Base-by-base conservation (phyloP, 2,797 vertebrate genomes). In the Holocentrus rufus region DNA sequence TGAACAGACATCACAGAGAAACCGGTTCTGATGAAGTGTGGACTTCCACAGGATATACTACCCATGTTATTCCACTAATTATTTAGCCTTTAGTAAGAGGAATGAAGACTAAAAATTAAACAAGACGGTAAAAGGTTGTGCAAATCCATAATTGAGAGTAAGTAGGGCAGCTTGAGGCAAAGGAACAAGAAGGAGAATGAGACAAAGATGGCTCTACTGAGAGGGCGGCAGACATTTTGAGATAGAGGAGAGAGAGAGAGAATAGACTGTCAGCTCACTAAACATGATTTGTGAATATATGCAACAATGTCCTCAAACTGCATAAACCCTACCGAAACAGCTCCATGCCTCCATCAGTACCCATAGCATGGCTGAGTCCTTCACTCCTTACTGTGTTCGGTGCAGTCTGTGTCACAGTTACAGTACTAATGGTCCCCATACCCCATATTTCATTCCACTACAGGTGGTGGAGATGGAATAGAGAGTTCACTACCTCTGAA, bases 391-490 rank as follows among this genome's bases (percentile, higher is more conserved):
- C 73, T 30, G 47, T 68, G 67, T 65, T 67, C 39, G 59, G 20
- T 72, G 64, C 79, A 63, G 53, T 34, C 63, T 62, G 50, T 64
- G 65, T 20, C 20, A 69, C 76, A 64, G 66, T 58, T 58, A 56
- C 8, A 10, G 11, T 57, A 53, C 57, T 80, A 80, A 89, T 82
- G 61, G 65, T 68, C 79, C 65, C 62, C 61, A 79, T 74, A 75
- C 17, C n/a, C 20, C 64, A 82, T 71, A 77, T 83, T 84, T 78
- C 61, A 81, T 74, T 74, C 55, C 79, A 72, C 77, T 73, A 79
- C 88, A 91, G 81, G 85, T 87, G 85, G 71, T 46, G 3, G 30
- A 79, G 79, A 83, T 76, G 77, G 83, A 90, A 82, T 58, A 56
- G 46, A 65, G 65, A 86, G 79, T 89, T 87, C 81, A 88, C 85